A percentile compares a stretch with the other conserved stretches of the same genome.
These are phyloP conservation scores for Pemphigus obesinymphae DNA, from an alignment of 1,140 invertebrate genomes.

Conservation along the genomic window DNA sequence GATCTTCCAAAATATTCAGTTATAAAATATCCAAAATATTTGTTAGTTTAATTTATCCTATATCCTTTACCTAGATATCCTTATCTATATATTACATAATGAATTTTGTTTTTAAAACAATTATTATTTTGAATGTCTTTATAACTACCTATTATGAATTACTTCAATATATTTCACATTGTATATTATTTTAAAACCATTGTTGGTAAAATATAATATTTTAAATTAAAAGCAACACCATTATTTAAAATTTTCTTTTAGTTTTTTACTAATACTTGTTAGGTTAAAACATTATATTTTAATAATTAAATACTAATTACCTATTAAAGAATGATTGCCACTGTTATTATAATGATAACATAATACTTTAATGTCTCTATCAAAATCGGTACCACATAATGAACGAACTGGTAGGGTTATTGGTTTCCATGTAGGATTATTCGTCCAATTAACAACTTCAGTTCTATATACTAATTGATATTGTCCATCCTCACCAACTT, in stretches of 20 bases:
- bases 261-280: not conserved
- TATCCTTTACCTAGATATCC: too few species aligned
- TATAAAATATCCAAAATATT: too few species aligned
- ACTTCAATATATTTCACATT: too few species aligned
- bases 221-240: not conserved
- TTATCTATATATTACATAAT: too few species aligned
- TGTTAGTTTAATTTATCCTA: too few species aligned
- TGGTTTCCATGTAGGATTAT: conserved; percentile 58
- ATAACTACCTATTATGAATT: too few species aligned
- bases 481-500: conserved; percentile 52
- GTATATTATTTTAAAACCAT: not conserved
- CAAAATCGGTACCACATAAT: conserved; percentile 60
- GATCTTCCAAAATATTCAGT: too few species aligned
- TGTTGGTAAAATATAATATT: not conserved
- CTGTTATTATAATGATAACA: conserved; percentile 49
- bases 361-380: conserved; percentile 52
- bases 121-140: too few species aligned
- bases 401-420: conserved; percentile 54
- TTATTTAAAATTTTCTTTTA: not conserved
- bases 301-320: conserved; percentile 11
- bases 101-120: too few species aligned
- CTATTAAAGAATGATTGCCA: conserved; percentile 47
- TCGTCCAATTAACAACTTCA: conserved; percentile 55
- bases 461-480: conserved; percentile 51
- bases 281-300: too few species aligned